Conservation (phyloP, 2,113 vertebrate genomes). For the Serilophus lunatus region DNA sequence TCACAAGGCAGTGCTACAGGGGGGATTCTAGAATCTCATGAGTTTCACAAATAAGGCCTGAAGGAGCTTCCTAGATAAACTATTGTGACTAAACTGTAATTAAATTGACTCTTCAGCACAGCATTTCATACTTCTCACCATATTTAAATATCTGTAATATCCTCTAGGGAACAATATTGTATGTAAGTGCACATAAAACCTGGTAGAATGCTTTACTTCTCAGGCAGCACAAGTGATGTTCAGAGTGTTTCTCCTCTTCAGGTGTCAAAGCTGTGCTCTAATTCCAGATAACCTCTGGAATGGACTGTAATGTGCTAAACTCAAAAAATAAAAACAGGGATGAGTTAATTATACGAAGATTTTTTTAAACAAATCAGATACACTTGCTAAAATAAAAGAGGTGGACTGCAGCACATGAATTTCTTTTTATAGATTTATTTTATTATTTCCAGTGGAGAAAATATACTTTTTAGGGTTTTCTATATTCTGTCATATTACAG, state of each 20-base stretch:
- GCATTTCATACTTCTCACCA: not conserved
- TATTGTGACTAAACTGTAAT: not conserved
- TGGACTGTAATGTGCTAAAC: not conserved
- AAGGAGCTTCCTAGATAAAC: not conserved
- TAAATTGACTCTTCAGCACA: not conserved
- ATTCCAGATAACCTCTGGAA: not conserved
- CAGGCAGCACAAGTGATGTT: not conserved
- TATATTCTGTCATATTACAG: not conserved
- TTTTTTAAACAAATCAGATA: not conserved
- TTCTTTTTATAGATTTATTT: conserved; percentile 28
- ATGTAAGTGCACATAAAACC: not conserved
- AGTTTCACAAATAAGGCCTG: not conserved
- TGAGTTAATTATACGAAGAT: not conserved
- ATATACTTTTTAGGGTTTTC: not conserved
- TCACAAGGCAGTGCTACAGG: not conserved
- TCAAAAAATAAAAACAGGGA: not conserved
- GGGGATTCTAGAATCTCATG: not conserved
- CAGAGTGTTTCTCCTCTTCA: not conserved
- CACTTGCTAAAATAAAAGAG: not conserved
- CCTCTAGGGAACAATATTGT: not conserved
- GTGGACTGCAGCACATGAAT: not conserved
- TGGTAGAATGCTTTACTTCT: not conserved
- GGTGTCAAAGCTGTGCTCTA: not conserved
- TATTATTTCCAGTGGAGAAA: not conserved
- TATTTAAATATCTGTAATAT: not conserved